Evolutionary conservation across 2,113 vertebrate species (phyloP).

Genomic region (Agelaius tricolor): DNA sequence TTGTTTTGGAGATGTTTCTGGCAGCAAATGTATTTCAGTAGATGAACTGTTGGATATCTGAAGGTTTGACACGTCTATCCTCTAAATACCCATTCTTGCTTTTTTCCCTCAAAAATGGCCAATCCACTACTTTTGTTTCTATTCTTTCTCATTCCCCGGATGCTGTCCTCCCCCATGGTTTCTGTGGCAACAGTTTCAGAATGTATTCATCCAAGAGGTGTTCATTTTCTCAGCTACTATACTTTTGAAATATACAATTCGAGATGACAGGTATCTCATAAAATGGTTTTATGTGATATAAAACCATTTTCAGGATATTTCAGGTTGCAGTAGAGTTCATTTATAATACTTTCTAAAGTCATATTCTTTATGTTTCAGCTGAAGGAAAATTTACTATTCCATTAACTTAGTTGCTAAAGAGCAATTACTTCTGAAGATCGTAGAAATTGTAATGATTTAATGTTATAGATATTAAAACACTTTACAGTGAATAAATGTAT

Average conservation of each 20-base stretch:
- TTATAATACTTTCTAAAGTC: background rate
- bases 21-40: background rate
- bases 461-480: background rate
- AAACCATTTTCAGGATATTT: background rate
- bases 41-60: background rate
- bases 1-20: background rate
- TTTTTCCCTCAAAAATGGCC: background rate
- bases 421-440: background rate
- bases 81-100: background rate
- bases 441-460: background rate
- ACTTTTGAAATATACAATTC: constrained; percentile 10
- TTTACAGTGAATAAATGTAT: background rate
- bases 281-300: background rate
- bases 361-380: background rate
- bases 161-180: constrained; percentile 61
- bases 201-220: constrained; percentile 17
- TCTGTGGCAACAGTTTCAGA: constrained; percentile 58
- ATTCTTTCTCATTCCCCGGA: constrained; percentile 26
- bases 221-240: constrained; percentile 13
- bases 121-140: constrained; percentile 42
- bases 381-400: background rate
- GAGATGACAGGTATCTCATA: background rate
- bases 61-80: background rate
- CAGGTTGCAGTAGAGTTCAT: background rate
- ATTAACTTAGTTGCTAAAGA: background rate